These are phyloP conservation scores for Drosophila mimica DNA, from an alignment of 2,888 invertebrate genomes.

Conservation along the genomic window DNA sequence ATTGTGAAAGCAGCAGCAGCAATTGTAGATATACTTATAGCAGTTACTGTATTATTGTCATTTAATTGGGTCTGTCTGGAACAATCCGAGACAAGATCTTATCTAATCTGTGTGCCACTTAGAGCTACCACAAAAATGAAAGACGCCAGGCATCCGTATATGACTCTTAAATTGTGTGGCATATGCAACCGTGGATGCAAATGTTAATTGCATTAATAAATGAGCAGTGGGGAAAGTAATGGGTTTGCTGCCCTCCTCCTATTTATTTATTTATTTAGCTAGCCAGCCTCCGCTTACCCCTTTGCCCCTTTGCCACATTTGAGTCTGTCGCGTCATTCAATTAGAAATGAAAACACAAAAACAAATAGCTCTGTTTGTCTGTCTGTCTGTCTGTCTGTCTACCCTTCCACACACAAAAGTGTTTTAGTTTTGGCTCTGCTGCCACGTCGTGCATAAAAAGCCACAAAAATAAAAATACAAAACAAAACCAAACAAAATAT, in stretches of 20 bases:
- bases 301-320: not conserved
- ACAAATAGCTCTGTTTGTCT: constrained; percentile 59
- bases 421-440: constrained; percentile 66
- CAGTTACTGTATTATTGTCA: constrained; percentile 28
- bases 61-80: constrained; percentile 16
- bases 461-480: constrained; percentile 27
- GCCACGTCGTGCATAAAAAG: constrained; percentile 51
- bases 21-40: constrained; percentile 21
- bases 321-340: constrained; percentile 64
- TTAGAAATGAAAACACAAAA: constrained; percentile 74
- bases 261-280: constrained; percentile 15
- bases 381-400: not conserved
- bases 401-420: constrained; percentile 41
- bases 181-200: constrained; percentile 51
- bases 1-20: constrained; percentile 26
- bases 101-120: constrained; percentile 75
- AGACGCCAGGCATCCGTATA: not conserved
- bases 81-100: constrained; percentile 40
- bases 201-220: constrained; percentile 80
- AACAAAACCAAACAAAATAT: constrained; percentile 62
- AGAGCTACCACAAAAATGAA: constrained; percentile 47
- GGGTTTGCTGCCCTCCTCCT: not conserved
- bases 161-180: constrained; percentile 21
- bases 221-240: constrained; percentile 26
- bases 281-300: not conserved